Conservation (phyloP, 1,140 invertebrate species). For the Sipha flava region DNA sequence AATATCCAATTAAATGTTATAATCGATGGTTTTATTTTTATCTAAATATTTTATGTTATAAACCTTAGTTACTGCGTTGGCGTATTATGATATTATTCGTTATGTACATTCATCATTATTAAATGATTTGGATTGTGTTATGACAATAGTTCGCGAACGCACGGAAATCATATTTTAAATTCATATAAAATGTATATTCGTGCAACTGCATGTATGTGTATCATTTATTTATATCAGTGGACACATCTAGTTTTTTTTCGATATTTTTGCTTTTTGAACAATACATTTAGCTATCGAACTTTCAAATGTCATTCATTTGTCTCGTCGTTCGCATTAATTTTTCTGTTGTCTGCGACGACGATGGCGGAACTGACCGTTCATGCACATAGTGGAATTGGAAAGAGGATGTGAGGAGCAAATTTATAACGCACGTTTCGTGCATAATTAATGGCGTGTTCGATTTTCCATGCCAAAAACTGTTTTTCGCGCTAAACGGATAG, state of each 20-base stretch:
- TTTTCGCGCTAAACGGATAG: background rate
- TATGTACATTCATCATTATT: background rate
- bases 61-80: no score
- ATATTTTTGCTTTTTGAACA: background rate
- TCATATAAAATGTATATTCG: no score
- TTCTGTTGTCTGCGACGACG: background rate
- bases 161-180: background rate
- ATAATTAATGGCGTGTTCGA: constrained; percentile 18
- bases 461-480: background rate
- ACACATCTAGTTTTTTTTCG: background rate
- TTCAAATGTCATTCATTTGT: constrained; percentile 12
- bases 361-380: background rate
- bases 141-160: background rate
- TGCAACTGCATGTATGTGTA: no score
- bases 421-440: background rate
- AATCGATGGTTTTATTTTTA: no score
- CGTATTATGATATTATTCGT: no score
- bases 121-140: background rate
- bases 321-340: constrained; percentile 6
- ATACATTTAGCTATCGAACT: background rate
- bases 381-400: background rate
- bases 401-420: background rate
- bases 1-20: no score
- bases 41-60: no score
- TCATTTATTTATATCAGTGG: no score